A percentile compares a stretch with the other conserved stretches of the same genome.
These are phyloP conservation scores for Balanococcus diminutus DNA, from an alignment of 2,888 invertebrate species.

Conservation along the genomic window DNA sequence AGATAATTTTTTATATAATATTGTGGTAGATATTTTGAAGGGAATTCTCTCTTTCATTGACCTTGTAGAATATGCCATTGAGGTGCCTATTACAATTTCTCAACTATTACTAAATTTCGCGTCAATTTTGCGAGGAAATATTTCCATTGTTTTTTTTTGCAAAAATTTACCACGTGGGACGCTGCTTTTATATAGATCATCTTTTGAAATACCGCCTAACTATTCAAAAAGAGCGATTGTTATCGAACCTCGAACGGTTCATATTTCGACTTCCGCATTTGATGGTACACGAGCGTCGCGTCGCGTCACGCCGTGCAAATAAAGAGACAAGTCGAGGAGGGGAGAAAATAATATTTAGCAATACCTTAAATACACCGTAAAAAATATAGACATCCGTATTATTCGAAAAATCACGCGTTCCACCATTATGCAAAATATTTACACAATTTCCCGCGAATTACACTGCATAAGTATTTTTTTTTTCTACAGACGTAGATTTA, in stretches of 20 bases:
- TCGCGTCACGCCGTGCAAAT: not conserved
- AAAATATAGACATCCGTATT: not conserved
- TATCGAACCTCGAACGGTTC: not conserved
- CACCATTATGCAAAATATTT: not conserved
- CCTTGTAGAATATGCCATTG: not conserved
- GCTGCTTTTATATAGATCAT: not conserved
- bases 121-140: not conserved
- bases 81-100: not conserved
- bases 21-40: too few species aligned
- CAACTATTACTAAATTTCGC: not conserved
- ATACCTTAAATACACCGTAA: not conserved
- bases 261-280: not conserved
- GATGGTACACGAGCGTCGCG: not conserved
- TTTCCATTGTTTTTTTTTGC: not conserved
- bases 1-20: too few species aligned
- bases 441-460: conserved; percentile 2
- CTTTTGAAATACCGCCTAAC: not conserved
- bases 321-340: not conserved
- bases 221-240: not conserved
- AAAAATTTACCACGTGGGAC: not conserved
- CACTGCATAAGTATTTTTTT: not conserved
- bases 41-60: not conserved
- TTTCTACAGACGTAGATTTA: not conserved
- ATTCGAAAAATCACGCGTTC: conserved; percentile 10
- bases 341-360: not conserved